Evolutionary conservation across 1,140 invertebrate species (phyloP).

Genomic region (Mactra quadrangularis): DNA sequence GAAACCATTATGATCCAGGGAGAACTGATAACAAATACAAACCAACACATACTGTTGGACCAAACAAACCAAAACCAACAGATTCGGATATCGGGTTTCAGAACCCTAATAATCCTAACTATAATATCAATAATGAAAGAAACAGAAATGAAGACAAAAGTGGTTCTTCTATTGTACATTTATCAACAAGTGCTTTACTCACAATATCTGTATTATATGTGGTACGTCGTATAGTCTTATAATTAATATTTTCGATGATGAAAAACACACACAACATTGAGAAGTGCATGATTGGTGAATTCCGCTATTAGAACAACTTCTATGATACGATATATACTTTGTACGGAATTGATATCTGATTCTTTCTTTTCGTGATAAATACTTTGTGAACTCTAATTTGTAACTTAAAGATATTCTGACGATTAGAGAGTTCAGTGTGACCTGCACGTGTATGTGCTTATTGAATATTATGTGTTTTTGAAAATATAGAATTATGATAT

Average conservation of each 20-base stretch:
- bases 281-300: constrained; percentile 21
- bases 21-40: too few relatives aligned
- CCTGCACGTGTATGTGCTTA: too few relatives aligned
- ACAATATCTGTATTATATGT: constrained; percentile 1
- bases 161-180: neutral
- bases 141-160: constrained; percentile 9
- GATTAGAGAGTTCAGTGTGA: too few relatives aligned
- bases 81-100: constrained; percentile 35
- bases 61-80: neutral
- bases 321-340: too few relatives aligned
- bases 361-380: too few relatives aligned
- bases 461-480: too few relatives aligned
- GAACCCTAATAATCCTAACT: constrained; percentile 49
- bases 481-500: too few relatives aligned
- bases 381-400: too few relatives aligned
- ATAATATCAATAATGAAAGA: constrained; percentile 20
- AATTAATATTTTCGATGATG: neutral
- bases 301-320: constrained; percentile 11
- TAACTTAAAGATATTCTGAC: too few relatives aligned
- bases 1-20: neutral
- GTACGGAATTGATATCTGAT: too few relatives aligned
- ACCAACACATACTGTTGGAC: neutral
- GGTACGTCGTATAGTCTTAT: constrained; percentile 14
- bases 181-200: constrained; percentile 48
- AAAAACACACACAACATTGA: neutral